A percentile compares a stretch with the other conserved stretches of the same genome.
These are phyloP conservation scores for Halcyon malimbica DNA, from an alignment of 2,113 vertebrate genomes.

Conservation along the genomic window DNA sequence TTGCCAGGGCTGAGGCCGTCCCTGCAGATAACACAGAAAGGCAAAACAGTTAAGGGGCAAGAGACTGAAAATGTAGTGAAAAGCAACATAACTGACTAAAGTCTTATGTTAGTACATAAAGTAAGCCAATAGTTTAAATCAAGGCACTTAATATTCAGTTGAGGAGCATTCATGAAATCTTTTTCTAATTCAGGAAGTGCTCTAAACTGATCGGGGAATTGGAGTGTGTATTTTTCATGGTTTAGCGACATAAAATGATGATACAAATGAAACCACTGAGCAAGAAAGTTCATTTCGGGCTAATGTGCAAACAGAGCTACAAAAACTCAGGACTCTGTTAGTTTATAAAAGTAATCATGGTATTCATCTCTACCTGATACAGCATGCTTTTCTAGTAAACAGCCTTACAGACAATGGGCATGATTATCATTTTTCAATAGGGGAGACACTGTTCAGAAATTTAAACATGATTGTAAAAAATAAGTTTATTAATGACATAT, in stretches of 20 bases:
- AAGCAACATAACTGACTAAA: background rate
- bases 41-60: background rate
- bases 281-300: constrained; percentile 59
- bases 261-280: constrained; percentile 46
- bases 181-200: background rate
- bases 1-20: background rate
- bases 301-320: constrained; percentile 13
- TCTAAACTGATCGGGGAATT: background rate
- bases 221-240: constrained; percentile 28
- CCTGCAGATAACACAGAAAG: background rate
- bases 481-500: background rate
- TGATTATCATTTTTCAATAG: background rate
- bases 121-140: background rate
- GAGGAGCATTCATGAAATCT: background rate
- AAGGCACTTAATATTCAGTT: background rate
- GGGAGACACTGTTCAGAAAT: background rate
- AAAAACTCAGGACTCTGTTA: constrained; percentile 18
- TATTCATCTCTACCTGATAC: background rate
- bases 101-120: background rate
- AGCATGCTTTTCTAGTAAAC: background rate
- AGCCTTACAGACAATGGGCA: background rate
- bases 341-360: background rate
- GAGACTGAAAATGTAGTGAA: background rate
- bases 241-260: constrained; percentile 40
- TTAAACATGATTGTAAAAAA: background rate